Percentiles rank a stretch among this genome's conserved stretches.
These are phyloP conservation scores for Enteromius unitaeniatus DNA, from an alignment of 2,797 vertebrate genomes.

Conservation along the genomic window DNA sequence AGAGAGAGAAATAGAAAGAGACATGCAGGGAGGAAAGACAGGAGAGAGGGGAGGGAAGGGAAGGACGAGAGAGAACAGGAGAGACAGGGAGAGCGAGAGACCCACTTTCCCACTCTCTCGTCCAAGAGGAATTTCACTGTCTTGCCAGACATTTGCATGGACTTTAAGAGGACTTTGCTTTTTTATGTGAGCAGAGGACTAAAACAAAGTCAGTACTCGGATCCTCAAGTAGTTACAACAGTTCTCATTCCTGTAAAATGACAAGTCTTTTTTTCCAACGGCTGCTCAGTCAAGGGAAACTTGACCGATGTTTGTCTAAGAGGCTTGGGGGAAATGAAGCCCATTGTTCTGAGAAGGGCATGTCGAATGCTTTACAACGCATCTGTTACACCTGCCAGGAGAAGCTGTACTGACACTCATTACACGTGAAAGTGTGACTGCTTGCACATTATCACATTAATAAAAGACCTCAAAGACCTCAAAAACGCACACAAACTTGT, in stretches of 20 bases:
- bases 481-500: not conserved
- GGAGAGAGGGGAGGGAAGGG: slow-evolving; percentile 35
- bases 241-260: slow-evolving; percentile 17
- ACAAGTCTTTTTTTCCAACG: not conserved
- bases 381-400: slow-evolving; percentile 31
- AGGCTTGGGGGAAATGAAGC: slow-evolving; percentile 4
- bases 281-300: slow-evolving; percentile 1
- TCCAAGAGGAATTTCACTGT: slow-evolving; percentile 76
- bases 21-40: slow-evolving; percentile 32
- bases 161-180: slow-evolving; percentile 72
- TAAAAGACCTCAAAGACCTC: not conserved
- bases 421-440: slow-evolving; percentile 3
- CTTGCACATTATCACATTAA: not conserved
- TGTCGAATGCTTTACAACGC: not conserved
- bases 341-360: slow-evolving; percentile 22
- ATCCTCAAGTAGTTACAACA: slow-evolving; percentile 1
- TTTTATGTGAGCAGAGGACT: slow-evolving; percentile 55
- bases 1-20: slow-evolving; percentile 42
- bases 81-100: slow-evolving; percentile 37
- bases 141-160: slow-evolving; percentile 81
- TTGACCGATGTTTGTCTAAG: slow-evolving; percentile 6
- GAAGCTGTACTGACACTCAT: not conserved
- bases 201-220: slow-evolving; percentile 45
- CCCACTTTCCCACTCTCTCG: slow-evolving; percentile 63
- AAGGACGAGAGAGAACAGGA: slow-evolving; percentile 34